These are phyloP conservation scores for Crocodylus rhombifer DNA, from an alignment of 2,797 vertebrate species.

Conservation along the genomic window DNA sequence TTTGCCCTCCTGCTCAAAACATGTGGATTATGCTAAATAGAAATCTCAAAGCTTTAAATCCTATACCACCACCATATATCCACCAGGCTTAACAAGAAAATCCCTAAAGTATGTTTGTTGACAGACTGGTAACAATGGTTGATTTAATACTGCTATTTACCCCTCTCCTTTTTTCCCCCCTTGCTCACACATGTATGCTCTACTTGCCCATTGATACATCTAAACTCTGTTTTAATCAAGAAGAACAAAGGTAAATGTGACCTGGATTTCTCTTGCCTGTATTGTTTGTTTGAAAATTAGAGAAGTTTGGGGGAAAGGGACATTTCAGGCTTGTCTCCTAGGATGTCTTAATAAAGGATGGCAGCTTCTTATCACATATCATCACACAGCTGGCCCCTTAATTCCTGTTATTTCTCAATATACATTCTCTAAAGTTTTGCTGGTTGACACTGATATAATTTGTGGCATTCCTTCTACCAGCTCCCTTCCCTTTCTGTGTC, in stretches of 20 bases:
- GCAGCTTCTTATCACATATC: slow-evolving; percentile 62
- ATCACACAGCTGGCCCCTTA: slow-evolving; percentile 69
- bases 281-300: slow-evolving; percentile 42
- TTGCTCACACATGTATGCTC: not conserved
- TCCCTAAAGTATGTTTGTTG: slow-evolving; percentile 61
- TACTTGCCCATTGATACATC: slow-evolving; percentile 18
- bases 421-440: slow-evolving; percentile 77
- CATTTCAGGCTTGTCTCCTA: slow-evolving; percentile 19
- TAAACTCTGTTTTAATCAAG: slow-evolving; percentile 8
- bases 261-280: slow-evolving; percentile 10
- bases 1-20: not conserved
- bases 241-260: not conserved
- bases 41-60: slow-evolving; percentile 30
- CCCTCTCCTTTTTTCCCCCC: not conserved
- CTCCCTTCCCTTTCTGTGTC: slow-evolving; percentile 62
- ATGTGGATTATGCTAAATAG: slow-evolving; percentile 49
- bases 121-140: slow-evolving; percentile 29
- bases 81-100: slow-evolving; percentile 54
- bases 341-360: slow-evolving; percentile 51
- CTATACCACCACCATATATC: not conserved
- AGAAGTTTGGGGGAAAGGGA: slow-evolving; percentile 24
- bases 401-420: slow-evolving; percentile 79
- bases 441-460: slow-evolving; percentile 72
- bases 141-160: slow-evolving; percentile 45
- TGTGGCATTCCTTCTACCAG: slow-evolving; percentile 64